Conservation (phyloP, 2,113 vertebrate species). For the Apodemus sylvaticus region DNA sequence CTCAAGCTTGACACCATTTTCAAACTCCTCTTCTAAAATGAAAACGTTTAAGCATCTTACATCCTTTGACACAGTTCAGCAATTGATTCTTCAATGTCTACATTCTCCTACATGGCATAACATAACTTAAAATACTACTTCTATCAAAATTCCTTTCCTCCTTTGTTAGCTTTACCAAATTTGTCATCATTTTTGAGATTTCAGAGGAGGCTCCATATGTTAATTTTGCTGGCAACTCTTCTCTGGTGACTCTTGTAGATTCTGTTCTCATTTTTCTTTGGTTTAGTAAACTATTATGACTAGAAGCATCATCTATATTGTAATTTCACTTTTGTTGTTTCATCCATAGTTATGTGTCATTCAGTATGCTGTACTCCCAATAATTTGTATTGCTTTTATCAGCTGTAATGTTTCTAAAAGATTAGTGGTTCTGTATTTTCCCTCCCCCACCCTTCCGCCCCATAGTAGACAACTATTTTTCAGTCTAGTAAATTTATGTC, state of each 20-base stretch:
- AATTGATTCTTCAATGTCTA: not conserved
- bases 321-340: not conserved
- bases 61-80: not conserved
- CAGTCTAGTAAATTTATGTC: not conserved
- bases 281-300: not conserved
- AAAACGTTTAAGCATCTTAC: not conserved
- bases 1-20: not conserved
- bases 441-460: not conserved
- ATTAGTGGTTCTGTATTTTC: not conserved
- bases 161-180: not conserved
- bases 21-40: not conserved
- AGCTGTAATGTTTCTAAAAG: not conserved
- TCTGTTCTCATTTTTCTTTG: not conserved
- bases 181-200: not conserved
- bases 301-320: not conserved
- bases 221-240: not conserved
- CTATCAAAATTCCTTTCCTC: not conserved
- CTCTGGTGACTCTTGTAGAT: not conserved
- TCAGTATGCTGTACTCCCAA: not conserved
- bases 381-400: not conserved
- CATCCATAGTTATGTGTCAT: not conserved
- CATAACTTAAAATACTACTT: not conserved
- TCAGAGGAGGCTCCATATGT: not conserved
- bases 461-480: not conserved
- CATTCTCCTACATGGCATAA: not conserved